Conservation (phyloP, 2,113 vertebrate genomes). For the Gallinago media region DNA sequence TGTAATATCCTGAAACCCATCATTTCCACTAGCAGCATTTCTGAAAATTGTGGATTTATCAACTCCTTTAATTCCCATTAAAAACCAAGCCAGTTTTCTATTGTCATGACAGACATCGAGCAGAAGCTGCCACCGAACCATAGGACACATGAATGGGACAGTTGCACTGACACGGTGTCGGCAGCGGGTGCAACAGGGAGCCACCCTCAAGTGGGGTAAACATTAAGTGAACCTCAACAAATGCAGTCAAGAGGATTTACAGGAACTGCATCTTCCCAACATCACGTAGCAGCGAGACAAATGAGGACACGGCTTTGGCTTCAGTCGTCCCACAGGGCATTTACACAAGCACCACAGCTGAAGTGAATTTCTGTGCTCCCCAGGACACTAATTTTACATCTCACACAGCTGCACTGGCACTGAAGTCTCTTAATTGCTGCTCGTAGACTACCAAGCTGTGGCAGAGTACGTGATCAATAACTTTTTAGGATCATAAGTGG, state of each 20-base stretch:
- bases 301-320: accelerated
- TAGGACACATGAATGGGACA: accelerated
- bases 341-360: accelerated
- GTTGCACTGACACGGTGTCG: accelerated
- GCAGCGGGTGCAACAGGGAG: background rate
- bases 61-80: background rate
- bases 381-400: background rate
- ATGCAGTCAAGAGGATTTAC: background rate
- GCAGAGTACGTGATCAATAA: accelerated
- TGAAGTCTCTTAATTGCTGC: background rate
- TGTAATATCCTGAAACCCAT: background rate
- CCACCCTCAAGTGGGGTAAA: accelerated
- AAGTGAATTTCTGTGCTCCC: background rate
- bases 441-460: background rate
- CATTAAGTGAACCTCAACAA: background rate
- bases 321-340: accelerated
- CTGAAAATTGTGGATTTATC: background rate
- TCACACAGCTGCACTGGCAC: background rate
- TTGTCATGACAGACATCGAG: accelerated
- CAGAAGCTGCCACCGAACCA: accelerated
- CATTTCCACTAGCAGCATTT: background rate
- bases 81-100: background rate
- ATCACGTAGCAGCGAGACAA: accelerated
- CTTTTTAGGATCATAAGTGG: background rate
- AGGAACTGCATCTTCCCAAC: background rate